Percentiles rank a stretch among this genome's conserved stretches.
phyloP scores from a whole-genome alignment of 1,140 invertebrate species.

The Cardiocondyla obscurior region DNA sequence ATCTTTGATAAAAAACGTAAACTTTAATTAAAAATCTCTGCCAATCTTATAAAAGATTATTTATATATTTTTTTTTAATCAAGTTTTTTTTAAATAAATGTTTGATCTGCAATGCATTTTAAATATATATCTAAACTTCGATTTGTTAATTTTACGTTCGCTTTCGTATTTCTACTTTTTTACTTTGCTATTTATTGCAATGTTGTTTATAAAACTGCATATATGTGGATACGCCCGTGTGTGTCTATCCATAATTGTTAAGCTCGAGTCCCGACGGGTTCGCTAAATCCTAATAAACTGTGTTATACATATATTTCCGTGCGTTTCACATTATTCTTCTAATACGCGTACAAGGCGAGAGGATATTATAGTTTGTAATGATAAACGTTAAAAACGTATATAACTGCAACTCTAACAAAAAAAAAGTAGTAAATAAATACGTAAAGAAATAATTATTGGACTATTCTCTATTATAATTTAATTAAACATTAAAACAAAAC shows the following conservation, averaged over 20 bases:
- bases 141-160: not conserved
- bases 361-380: not conserved
- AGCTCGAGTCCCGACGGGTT: not conserved
- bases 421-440: not conserved
- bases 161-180: not conserved
- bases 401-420: not conserved
- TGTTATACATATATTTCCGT: too few species aligned
- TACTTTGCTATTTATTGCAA: not conserved
- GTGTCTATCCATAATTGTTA: not conserved
- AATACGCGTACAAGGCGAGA: not conserved
- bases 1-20: not conserved
- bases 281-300: not conserved
- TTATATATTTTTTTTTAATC: not conserved
- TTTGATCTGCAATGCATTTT: not conserved
- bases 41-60: not conserved
- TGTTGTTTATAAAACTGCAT: not conserved
- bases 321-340: not conserved
- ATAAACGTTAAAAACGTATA: not conserved
- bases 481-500: too few species aligned
- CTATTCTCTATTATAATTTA: too few species aligned
- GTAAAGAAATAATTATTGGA: not conserved
- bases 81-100: too few species aligned
- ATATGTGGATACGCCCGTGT: not conserved
- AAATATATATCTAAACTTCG: not conserved
- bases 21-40: not conserved